Conservation (phyloP, 92 coral and sea anemone genomes). For the Porites divaricata region DNA sequence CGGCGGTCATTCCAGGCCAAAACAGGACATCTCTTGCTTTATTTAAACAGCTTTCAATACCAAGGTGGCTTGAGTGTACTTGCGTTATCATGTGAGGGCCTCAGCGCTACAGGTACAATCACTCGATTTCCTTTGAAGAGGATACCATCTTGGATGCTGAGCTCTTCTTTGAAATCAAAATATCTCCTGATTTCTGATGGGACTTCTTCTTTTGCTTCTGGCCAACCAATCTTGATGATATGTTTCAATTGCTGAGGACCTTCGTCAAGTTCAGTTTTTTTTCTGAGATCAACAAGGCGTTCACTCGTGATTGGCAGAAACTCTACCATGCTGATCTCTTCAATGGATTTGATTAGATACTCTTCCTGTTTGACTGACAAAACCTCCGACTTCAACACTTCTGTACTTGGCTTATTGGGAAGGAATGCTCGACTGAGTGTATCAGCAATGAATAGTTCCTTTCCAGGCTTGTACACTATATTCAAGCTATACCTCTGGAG, state of each 20-base stretch:
- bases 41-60: slow-evolving; percentile 19
- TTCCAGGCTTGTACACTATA: slow-evolving; percentile 29
- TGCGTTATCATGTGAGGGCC: slow-evolving; percentile 19
- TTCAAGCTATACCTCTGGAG: slow-evolving; percentile 27
- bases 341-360: not conserved
- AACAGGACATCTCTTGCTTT: slow-evolving; percentile 22
- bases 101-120: slow-evolving; percentile 18
- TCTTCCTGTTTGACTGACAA: not conserved
- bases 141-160: slow-evolving; percentile 22
- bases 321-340: slow-evolving; percentile 8
- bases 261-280: slow-evolving; percentile 2
- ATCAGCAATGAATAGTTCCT: slow-evolving; percentile 35
- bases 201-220: not conserved
- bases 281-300: not conserved
- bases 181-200: not conserved
- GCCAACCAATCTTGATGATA: slow-evolving; percentile 7
- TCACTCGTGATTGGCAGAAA: slow-evolving; percentile 26
- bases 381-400: not conserved
- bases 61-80: slow-evolving; percentile 37
- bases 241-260: not conserved
- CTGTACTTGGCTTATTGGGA: not conserved
- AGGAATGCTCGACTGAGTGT: slow-evolving; percentile 17
- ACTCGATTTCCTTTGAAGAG: slow-evolving; percentile 27
- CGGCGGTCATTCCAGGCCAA: slow-evolving; percentile 26
- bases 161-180: slow-evolving; percentile 16